Percentiles rank a stretch among this genome's conserved stretches.
Evolutionary conservation across 2,113 vertebrate genomes (phyloP).

Genomic region (Tetrax tetrax): DNA sequence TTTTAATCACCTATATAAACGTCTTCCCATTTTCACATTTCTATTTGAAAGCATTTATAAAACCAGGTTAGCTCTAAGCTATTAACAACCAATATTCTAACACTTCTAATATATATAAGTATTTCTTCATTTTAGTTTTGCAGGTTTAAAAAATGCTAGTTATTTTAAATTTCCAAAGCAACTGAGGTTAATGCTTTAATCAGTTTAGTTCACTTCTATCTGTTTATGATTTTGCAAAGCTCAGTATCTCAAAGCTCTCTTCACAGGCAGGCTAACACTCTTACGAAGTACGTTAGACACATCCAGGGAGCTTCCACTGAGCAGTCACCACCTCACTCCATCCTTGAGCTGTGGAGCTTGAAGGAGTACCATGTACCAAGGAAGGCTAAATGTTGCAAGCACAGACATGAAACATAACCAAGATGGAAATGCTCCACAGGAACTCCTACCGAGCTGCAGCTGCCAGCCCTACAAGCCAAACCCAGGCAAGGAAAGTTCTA

Average conservation of each 20-base stretch:
- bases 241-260: not conserved
- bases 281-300: not conserved
- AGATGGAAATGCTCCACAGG: not conserved
- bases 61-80: not conserved
- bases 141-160: not conserved
- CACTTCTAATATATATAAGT: not conserved
- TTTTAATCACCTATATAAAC: not conserved
- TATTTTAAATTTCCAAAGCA: conserved; percentile 41
- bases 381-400: not conserved
- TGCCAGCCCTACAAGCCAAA: not conserved
- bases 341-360: not conserved
- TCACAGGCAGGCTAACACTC: not conserved
- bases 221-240: not conserved
- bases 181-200: not conserved
- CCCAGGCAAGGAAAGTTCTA: not conserved
- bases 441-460: fast-evolving
- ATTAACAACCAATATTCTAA: not conserved
- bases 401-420: not conserved
- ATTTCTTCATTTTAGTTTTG: not conserved
- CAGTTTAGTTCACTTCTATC: not conserved
- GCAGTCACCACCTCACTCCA: not conserved
- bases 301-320: not conserved
- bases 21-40: not conserved
- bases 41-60: not conserved
- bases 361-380: fast-evolving